Conservation (phyloP, 2,888 invertebrate species). For the Stenichneumon culpator region DNA sequence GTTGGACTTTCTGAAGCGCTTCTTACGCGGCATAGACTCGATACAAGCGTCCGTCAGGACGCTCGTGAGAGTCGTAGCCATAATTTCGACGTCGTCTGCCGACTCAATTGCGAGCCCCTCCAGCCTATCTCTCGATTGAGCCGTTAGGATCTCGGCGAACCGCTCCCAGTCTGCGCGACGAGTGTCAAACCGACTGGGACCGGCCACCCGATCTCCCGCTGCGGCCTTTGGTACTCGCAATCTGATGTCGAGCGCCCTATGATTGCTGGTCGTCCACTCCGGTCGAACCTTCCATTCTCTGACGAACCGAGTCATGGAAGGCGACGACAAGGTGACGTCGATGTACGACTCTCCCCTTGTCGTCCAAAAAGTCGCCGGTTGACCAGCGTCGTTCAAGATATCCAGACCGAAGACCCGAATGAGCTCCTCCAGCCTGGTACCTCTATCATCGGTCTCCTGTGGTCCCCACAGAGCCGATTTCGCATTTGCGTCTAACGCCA, state of each 20-base stretch:
- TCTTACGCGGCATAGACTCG: slow-evolving; percentile 55
- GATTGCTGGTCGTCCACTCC: no score
- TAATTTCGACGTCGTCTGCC: slow-evolving; percentile 6
- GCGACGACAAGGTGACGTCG: no score
- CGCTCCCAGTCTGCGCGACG: no score
- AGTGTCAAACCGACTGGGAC: no score
- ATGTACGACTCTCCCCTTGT: no score
- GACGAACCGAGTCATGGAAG: no score
- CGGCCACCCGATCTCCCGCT: no score
- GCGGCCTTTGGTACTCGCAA: no score
- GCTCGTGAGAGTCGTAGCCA: slow-evolving; percentile 37
- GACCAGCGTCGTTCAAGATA: slow-evolving; percentile 28
- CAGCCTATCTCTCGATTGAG: slow-evolving; percentile 25
- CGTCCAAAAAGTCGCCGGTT: slow-evolving; percentile 37
- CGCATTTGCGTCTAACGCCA: slow-evolving; percentile 48
- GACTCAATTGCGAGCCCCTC: slow-evolving; percentile 40
- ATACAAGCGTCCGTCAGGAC: slow-evolving; percentile 45
- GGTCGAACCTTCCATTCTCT: no score
- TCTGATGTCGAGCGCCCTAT: no score
- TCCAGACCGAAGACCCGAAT: slow-evolving; percentile 2
- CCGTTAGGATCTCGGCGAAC: slow-evolving; percentile 13
- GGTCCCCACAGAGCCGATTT: slow-evolving; percentile 39
- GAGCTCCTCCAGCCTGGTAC: slow-evolving; percentile 21
- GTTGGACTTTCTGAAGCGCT: no score
- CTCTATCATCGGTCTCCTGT: slow-evolving; percentile 10